A percentile compares a stretch with the other conserved stretches of the same genome.
Evolutionary conservation across 1,140 invertebrate species (phyloP).

Genomic region (Triops longicaudatus): DNA sequence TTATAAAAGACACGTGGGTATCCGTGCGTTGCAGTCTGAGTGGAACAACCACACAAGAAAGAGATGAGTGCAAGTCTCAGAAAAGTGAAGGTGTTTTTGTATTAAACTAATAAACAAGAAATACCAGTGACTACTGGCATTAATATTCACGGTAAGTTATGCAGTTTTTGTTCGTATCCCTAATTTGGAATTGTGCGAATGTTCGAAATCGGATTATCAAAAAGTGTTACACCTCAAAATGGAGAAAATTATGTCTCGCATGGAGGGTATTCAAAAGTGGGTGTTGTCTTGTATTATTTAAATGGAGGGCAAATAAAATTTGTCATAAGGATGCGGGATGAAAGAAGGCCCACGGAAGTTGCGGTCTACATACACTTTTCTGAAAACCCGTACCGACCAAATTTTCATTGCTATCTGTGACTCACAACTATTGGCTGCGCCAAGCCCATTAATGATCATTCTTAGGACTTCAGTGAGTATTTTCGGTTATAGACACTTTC

Average conservation of each 20-base stretch:
- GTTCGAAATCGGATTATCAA: no score
- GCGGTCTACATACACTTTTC: not conserved
- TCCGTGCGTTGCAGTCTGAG: not conserved
- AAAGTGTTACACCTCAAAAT: no score
- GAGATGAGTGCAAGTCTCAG: not conserved
- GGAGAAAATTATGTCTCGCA: not conserved
- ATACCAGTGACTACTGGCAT: no score
- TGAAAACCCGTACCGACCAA: not conserved
- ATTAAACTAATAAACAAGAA: not conserved
- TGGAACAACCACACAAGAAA: not conserved
- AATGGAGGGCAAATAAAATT: not conserved
- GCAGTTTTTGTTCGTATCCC: no score
- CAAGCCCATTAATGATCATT: no score
- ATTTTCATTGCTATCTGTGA: no score
- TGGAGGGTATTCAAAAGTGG: not conserved
- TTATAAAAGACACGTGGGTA: slow-evolving; percentile 15
- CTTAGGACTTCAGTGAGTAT: no score
- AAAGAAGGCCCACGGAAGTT: not conserved
- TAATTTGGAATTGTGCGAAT: no score
- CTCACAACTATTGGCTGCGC: no score
- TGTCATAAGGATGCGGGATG: not conserved
- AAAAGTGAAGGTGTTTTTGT: not conserved
- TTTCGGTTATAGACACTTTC: no score
- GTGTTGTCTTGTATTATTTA: not conserved
- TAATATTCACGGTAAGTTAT: no score